Evolutionary conservation across 2,113 vertebrate species (phyloP).

Genomic region (Apteryx mantelli): DNA sequence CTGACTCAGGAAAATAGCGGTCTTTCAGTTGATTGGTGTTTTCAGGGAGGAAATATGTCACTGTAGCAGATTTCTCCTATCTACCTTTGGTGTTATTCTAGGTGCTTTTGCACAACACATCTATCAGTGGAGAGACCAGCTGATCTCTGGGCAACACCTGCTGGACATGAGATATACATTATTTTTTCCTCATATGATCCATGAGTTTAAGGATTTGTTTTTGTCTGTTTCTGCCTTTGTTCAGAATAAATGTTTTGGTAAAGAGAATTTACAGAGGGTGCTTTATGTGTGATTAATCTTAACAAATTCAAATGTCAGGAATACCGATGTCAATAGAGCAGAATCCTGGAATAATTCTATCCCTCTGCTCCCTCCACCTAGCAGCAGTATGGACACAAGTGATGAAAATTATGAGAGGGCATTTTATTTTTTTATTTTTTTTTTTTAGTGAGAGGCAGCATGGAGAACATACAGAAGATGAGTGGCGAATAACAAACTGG

Average conservation of each 20-base stretch:
- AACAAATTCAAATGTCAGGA: background rate
- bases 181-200: background rate
- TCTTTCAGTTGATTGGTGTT: constrained; percentile 39
- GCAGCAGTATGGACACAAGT: background rate
- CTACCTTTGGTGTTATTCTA: constrained; percentile 46
- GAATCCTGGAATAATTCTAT: background rate
- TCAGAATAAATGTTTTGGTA: background rate
- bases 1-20: background rate
- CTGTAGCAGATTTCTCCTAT: constrained; percentile 29
- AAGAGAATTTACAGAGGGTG: background rate
- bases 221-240: background rate
- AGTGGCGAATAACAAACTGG: accelerated
- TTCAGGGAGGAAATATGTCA: constrained; percentile 38
- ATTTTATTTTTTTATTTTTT: background rate
- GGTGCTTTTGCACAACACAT: constrained; percentile 31
- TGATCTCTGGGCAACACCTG: constrained; percentile 36
- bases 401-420: background rate
- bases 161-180: constrained; percentile 23
- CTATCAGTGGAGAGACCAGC: constrained; percentile 37
- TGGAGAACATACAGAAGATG: background rate
- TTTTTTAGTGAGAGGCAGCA: background rate
- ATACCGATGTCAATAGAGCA: background rate
- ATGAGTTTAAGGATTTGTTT: background rate
- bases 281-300: background rate
- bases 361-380: background rate